Evolutionary conservation across 1,140 invertebrate species (phyloP).

Genomic region (Macrostomum lignano): DNA sequence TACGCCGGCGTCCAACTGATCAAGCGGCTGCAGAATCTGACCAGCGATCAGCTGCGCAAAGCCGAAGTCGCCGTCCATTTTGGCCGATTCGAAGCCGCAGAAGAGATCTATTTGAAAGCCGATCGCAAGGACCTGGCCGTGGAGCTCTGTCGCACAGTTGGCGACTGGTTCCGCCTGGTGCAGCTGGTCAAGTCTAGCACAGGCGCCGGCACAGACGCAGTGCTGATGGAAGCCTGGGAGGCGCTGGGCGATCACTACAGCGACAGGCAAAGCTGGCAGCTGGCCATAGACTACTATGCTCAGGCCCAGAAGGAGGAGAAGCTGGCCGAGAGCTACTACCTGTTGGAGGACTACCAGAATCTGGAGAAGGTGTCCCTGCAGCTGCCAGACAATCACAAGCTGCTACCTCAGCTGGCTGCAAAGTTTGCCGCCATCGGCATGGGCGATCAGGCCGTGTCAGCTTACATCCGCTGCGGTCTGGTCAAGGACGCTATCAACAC

Average conservation of each 20-base stretch:
- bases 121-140: conserved; percentile 68
- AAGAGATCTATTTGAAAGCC: conserved; percentile 61
- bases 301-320: conserved; percentile 50
- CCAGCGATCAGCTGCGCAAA: conserved; percentile 14
- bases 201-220: conserved; percentile 42
- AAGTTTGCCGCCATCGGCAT: conserved; percentile 57
- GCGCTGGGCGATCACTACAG: conserved; percentile 64
- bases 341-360: conserved; percentile 61
- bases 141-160: conserved; percentile 51
- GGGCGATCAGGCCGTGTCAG: conserved; percentile 48
- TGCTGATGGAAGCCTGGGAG: conserved; percentile 55
- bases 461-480: conserved; percentile 40
- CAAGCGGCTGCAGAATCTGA: conserved; percentile 47
- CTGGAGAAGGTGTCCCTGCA: conserved; percentile 43
- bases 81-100: conserved; percentile 66
- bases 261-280: conserved; percentile 55
- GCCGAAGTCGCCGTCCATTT: conserved; percentile 72
- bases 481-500: conserved; percentile 51
- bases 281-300: conserved; percentile 46
- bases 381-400: conserved; percentile 42
- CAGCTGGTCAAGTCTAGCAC: conserved; percentile 37
- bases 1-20: conserved; percentile 50
- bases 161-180: conserved; percentile 70
- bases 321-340: conserved; percentile 61
- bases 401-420: conserved; percentile 41